Evolutionary conservation across 2,888 invertebrate species (phyloP), one percentile per base, ranked within the genome.

Genomic region (Arge pagana): DNA sequence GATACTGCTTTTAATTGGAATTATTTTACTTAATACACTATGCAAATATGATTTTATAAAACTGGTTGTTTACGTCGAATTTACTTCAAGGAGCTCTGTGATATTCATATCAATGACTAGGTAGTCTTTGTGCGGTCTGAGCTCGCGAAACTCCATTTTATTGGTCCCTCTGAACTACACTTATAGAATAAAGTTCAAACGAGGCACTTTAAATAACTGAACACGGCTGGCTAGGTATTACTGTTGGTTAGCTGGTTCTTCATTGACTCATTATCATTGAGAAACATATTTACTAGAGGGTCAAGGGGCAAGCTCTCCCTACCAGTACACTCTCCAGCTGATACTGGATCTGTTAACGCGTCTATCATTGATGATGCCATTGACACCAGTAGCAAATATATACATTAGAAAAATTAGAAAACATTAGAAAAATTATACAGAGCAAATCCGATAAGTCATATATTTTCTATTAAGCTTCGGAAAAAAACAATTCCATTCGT

Each of bases 91-190:
- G 53, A 57, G 53, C 31, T 63, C 61, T 31, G 58, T 42, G 45
- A 59, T 50, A 56, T 56, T 66, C 64, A 68, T 67, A 48, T 68
- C 66, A 62, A 68, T 66, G 51, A 66, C 59, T 50, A 66, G 48
- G 50, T 64, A 64, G 57, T 66, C 64, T 52, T 52, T 60, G 51
- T 54, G 41, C 18, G 56, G 54, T 37, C 31, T 52, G 28, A 57
- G 42, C 33, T 45, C 28, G 11, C 42, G 42, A 36, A 49, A 52
- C 6, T 52, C 53, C 54, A 55, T 53, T 40, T 43, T 53, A 15
- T 19, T 18, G 21, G 13, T 35, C 45, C 35, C 48, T 51, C 54
- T 59, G 52, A 43, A 16, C 23, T 24, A 26, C 23, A 26, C 19
- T 19, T 39, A 4, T 33, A 33, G 4, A 33, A n/a, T 4, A 45